Evolutionary conservation across 2,113 vertebrate genomes (phyloP), one percentile per base, ranked within the genome.

Genomic region (Pygoscelis adeliae): DNA sequence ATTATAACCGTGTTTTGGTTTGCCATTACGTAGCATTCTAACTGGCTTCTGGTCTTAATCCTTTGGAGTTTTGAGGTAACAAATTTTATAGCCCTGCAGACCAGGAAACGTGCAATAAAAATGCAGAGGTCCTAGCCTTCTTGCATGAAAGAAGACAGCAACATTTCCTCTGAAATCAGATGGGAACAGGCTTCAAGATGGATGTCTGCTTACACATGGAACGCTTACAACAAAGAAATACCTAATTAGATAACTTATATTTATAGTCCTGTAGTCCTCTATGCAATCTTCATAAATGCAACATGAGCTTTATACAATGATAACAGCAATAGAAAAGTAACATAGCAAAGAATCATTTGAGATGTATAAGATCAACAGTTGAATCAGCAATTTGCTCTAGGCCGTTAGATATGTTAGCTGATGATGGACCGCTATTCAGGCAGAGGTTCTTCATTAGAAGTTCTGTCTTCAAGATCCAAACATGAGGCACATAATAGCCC

Each of bases 261-360:
- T 86, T 72, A 32, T 23, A 63, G 13, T n/a, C 52, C n/a, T 50
- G 21, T 46, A 30, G n/a, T 34, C 13, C 9, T 91, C 42, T 27
- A 4, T 87, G 32, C 25, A 59, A 7, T 58, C 47, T 67, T 63
- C 47, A 32, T 13, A 95, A 93, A 90, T 15, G 26, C 20, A 65
- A 8, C 9, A 5, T 0, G 1, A 62, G 11, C 20, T 89, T 86
- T 70, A 34, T 36, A 15, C 13, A 56, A 3, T 3, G 55, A 22
- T 30, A 30, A 36, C 20, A 79, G 12, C 30, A 10, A 27, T 34
- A 47, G 56, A 66, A 62, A 78, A 47, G 32, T 38, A 59, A 14
- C 29, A 29, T 34, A n/a, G n/a, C 11, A 40, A 81, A 73, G 6
- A 56, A 81, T 70, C 30, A 15, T 55, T 81, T 74, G 40, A 71